Conservation (phyloP, 2,797 vertebrate species). For the Halcyon chelicuti region DNA sequence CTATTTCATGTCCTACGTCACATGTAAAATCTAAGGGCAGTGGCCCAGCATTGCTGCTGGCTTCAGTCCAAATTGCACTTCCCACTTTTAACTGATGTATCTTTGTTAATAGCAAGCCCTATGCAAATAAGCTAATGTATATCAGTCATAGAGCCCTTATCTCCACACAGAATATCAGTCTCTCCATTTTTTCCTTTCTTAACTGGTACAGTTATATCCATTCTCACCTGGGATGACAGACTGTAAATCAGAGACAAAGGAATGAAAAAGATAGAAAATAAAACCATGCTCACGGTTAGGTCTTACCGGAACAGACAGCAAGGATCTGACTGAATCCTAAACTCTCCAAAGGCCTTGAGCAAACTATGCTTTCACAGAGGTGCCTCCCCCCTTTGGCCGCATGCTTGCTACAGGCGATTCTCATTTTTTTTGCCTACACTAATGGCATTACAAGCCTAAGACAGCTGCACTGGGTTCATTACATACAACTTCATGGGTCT, state of each 20-base stretch:
- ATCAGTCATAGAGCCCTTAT: background rate
- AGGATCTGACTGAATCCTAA: background rate
- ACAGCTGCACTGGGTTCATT: constrained; percentile 3
- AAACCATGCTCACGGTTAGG: background rate
- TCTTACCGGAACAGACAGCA: background rate
- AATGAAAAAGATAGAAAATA: background rate
- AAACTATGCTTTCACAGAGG: background rate
- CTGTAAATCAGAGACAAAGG: background rate
- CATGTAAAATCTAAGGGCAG: background rate
- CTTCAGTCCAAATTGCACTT: background rate
- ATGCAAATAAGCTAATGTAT: background rate
- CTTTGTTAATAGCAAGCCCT: background rate
- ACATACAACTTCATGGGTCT: background rate
- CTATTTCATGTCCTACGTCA: background rate
- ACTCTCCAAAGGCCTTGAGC: background rate
- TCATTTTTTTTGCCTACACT: background rate
- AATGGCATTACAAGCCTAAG: background rate
- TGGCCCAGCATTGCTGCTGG: background rate
- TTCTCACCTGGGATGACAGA: fast-evolving
- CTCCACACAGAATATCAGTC: background rate
- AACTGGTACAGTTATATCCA: background rate
- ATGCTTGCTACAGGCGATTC: background rate
- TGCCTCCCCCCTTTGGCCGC: background rate
- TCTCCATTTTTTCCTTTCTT: background rate
- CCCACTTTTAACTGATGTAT: background rate